phyloP scores from a whole-genome alignment of 2,113 vertebrate genomes.

The Steatornis caripensis region DNA sequence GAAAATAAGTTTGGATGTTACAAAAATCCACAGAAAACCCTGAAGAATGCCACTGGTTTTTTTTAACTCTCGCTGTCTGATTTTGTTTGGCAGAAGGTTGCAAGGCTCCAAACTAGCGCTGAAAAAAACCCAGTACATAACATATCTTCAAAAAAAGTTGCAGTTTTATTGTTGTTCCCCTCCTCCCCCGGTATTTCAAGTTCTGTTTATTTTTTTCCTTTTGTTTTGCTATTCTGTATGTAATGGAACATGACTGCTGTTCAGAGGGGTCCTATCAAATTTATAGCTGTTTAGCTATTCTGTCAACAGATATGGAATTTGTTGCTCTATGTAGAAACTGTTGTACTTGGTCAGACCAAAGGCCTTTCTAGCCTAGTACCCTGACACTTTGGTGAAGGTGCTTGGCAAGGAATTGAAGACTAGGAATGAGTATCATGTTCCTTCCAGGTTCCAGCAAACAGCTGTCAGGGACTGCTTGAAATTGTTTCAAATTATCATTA shows the following conservation, averaged over 20 bases:
- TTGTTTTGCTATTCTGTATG: neutral
- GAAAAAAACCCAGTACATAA: neutral
- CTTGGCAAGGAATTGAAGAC: neutral
- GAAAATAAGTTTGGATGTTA: neutral
- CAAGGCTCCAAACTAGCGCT: neutral
- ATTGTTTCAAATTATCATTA: neutral
- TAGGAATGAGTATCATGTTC: neutral
- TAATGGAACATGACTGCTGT: neutral
- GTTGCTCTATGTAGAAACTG: neutral
- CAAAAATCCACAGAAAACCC: neutral
- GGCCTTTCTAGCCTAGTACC: neutral
- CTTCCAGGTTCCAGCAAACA: neutral
- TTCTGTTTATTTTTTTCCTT: neutral
- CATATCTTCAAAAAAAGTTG: neutral
- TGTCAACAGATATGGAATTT: neutral
- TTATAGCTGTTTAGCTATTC: neutral
- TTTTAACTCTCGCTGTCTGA: neutral
- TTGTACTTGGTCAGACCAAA: neutral
- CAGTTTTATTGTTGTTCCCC: neutral
- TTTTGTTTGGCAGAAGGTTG: neutral
- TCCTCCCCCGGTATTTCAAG: neutral
- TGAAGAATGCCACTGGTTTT: neutral
- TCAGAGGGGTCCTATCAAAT: neutral
- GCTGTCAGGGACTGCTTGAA: neutral
- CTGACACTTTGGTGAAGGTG: neutral